Evolutionary conservation across 2,888 invertebrate genomes (phyloP).

Genomic region (Nymphalis urticae): DNA sequence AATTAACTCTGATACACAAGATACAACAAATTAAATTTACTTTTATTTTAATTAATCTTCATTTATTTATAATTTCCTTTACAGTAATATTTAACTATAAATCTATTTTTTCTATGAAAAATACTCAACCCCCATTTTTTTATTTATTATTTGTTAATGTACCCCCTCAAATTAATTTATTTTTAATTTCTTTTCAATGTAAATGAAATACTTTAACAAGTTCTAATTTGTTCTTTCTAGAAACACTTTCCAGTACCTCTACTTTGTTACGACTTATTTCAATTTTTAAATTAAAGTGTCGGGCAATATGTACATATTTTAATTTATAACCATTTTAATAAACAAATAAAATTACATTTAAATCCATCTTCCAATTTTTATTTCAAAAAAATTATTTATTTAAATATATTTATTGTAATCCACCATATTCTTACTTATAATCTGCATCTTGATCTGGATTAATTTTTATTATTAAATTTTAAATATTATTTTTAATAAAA

Average conservation of each 20-base stretch:
- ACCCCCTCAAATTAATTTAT: conserved; percentile 64
- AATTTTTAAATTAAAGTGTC: conserved; percentile 86
- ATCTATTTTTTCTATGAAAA: conserved; percentile 81
- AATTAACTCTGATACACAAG: conserved; percentile 88
- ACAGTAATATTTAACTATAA: conserved; percentile 82
- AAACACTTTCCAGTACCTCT: conserved; percentile 82
- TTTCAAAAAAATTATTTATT: conserved; percentile 67
- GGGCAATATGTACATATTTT: conserved; percentile 90
- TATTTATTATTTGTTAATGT: conserved; percentile 66
- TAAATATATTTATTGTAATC: conserved; percentile 85
- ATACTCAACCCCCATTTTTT: too few species aligned
- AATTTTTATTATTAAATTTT: conserved; percentile 64
- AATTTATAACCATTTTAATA: conserved; percentile 82
- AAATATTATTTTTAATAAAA: conserved; percentile 69
- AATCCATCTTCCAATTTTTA: conserved; percentile 81
- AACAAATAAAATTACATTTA: conserved; percentile 63
- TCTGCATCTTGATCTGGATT: conserved; percentile 88
- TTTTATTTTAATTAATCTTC: conserved; percentile 73
- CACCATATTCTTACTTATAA: conserved; percentile 83
- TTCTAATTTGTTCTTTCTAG: conserved; percentile 84
- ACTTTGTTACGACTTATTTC: conserved; percentile 92
- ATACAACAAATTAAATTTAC: conserved; percentile 84
- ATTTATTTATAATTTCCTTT: conserved; percentile 77
- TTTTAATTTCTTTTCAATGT: conserved; percentile 78
- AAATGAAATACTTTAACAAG: conserved; percentile 83